Conservation (phyloP, 2,888 invertebrate genomes). For the Pollenia griseotomentosa region DNA sequence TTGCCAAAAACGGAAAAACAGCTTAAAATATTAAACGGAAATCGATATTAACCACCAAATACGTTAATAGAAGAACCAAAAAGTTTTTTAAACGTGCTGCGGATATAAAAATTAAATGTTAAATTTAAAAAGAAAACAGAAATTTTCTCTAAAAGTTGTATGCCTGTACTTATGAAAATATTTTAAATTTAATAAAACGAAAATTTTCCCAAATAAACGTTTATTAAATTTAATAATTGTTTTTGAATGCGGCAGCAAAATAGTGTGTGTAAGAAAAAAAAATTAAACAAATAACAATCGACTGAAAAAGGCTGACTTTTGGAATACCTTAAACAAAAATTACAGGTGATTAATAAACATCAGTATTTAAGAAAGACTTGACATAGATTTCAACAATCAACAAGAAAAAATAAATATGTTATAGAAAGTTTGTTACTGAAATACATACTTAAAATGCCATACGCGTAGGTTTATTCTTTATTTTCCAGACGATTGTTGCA, state of each 20-base stretch:
- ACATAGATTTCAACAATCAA: constrained; percentile 14
- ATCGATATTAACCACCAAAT: constrained; percentile 58
- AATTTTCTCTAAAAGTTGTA: constrained; percentile 5
- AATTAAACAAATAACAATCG: not conserved
- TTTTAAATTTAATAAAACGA: not conserved
- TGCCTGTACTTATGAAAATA: not conserved
- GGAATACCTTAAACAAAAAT: constrained; percentile 9
- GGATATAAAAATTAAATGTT: constrained; percentile 45
- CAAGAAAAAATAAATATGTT: not conserved
- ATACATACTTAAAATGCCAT: constrained; percentile 37
- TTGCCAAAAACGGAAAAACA: constrained; percentile 57
- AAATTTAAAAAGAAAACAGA: constrained; percentile 12
- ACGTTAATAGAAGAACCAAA: constrained; percentile 46
- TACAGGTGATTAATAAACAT: constrained; percentile 48
- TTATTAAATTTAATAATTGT: too few species aligned
- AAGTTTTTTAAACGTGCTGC: constrained; percentile 58
- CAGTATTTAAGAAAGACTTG: constrained; percentile 34
- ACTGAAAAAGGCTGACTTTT: constrained; percentile 10
- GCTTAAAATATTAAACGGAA: constrained; percentile 54
- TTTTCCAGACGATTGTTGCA: constrained; percentile 2
- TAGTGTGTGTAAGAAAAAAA: not conserved
- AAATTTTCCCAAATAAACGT: too few species aligned
- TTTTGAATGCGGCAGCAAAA: too few species aligned
- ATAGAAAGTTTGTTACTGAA: not conserved
- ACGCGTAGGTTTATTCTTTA: constrained; percentile 52